Evolutionary conservation across 2,797 vertebrate species (phyloP), one percentile per base, ranked within the genome.

Genomic region (Chromobotia macracanthus): DNA sequence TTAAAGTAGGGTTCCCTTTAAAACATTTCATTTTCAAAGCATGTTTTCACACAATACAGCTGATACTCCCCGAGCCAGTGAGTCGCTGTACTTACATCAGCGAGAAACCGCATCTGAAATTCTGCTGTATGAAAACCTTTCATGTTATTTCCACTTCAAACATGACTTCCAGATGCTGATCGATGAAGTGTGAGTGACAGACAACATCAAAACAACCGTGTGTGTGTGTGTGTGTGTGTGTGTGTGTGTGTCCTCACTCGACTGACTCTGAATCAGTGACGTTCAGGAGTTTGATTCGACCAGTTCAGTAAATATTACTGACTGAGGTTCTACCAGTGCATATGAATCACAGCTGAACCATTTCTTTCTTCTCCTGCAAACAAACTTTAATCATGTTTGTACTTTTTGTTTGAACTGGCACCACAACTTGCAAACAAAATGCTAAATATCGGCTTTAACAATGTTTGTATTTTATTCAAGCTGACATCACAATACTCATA

Each of bases 181-280:
- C 12, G 31, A 73, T 65, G 60, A 4, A 66, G 48, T 38, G 35
- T 64, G 77, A 48, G 10, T 21, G 75, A 61, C 48, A 60, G 66
- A 50, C 66, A 60, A 21, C 75, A 77, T 68, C 75, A 70, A 58
- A 70, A 77, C 66, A 50, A 18, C 31, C 8, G 3, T 2, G 23
- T 25, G 25, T 5, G 16, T 63, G 15, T n/a, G n/a, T n/a, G n/a
- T n/a, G n/a, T n/a, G n/a, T n/a, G n/a, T n/a, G n/a, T n/a, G n/a
- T n/a, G n/a, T n/a, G n/a, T n/a, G 12, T 31, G 38, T 50, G 46
- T 55, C 18, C 35, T 77, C 25, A 38, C 65, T 69, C 6, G 75
- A 60, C 65, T 60, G 53, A 35, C 64, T 68, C 64, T 77, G 44
- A 75, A 55, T 75, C 50, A 11, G 66, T 66, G 63, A 63, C n/a